Evolutionary conservation across 2,113 vertebrate genomes (phyloP), one percentile per base, ranked within the genome.

Genomic region (Epinephelus moara): DNA sequence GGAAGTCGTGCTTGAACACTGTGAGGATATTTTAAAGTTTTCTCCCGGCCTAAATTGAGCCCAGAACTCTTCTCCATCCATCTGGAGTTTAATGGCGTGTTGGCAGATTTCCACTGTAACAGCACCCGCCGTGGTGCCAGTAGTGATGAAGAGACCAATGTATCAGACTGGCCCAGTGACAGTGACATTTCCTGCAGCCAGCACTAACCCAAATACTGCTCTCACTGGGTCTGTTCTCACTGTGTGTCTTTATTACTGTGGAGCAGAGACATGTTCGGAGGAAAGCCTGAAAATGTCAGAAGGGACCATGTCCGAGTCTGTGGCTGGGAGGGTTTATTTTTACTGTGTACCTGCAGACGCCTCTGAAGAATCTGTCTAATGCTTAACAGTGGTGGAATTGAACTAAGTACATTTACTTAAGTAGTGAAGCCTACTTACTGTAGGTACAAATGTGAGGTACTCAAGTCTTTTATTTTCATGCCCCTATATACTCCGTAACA

Each of bases 121-220:
- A 19, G 76, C 64, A 75, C 11, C 27, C 17, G 74, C 69, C 10
- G 52, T 9, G 21, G 45, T 66, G 80, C 80, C 80, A 79, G 75
- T 12, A 1, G 30, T 70, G 73, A 85, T 85, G 74, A 85, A 82
- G 23, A 71, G 75, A 60, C 53, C 66, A n/a, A 72, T 55, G 30
- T 79, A 80, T 88, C 82, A 80, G 82, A 12, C 55, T 23, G 47
- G 7, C n/a, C 47, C n/a, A 10, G 73, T 2, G 60, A 66, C 69
- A 6, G 68, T 37, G 70, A 79, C 70, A 67, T 25, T 75, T 79
- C 85, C 85, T 79, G 57, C 75, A 75, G 85, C 45, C 55, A 23
- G 27, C 11, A 37, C 33, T 37, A 37, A 37, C 33, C 33, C 0
- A 71, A 8, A 70, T 50, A 33, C 45, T 5, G 50, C 59, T 23